These are phyloP conservation scores for Pseudomugil tenellus DNA, from an alignment of 2,797 vertebrate genomes.

Conservation along the genomic window DNA sequence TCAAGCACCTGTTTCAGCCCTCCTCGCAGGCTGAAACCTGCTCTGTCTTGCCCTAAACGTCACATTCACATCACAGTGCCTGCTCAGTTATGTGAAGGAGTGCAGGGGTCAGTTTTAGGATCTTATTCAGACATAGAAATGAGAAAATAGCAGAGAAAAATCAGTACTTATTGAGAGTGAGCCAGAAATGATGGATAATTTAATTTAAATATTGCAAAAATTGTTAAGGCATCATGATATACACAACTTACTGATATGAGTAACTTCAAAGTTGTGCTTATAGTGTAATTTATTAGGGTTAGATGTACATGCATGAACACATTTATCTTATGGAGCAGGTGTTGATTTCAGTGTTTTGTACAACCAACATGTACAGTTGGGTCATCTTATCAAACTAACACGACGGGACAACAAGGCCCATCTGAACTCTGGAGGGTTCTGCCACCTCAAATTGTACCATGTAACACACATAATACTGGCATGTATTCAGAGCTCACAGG, in stretches of 20 bases:
- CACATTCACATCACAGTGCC: conserved; percentile 47
- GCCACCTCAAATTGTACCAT: conserved; percentile 36
- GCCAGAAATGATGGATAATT: conserved; percentile 15
- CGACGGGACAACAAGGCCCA: conserved; percentile 10
- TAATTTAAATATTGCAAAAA: not conserved
- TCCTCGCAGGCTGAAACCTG: conserved; percentile 61
- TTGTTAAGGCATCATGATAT: no score
- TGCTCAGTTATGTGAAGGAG: conserved; percentile 62
- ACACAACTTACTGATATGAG: no score
- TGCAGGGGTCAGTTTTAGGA: conserved; percentile 42
- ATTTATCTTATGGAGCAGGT: no score
- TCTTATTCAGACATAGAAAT: conserved; percentile 25
- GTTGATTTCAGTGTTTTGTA: conserved; percentile 38
- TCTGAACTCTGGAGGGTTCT: conserved; percentile 27
- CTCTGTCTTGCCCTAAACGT: conserved; percentile 52
- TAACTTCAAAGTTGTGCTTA: no score
- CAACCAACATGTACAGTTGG: conserved; percentile 25
- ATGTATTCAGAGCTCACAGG: conserved; percentile 66
- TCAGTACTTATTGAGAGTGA: conserved; percentile 11
- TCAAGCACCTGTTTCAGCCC: conserved; percentile 74
- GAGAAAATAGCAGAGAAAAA: conserved; percentile 1
- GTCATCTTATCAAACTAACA: conserved; percentile 38
- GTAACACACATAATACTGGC: conserved; percentile 45
- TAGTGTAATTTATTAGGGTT: not conserved
- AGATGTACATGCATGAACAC: not conserved